phyloP scores from a whole-genome alignment of 1,140 invertebrate genomes.

The Drosophila littoralis region DNA sequence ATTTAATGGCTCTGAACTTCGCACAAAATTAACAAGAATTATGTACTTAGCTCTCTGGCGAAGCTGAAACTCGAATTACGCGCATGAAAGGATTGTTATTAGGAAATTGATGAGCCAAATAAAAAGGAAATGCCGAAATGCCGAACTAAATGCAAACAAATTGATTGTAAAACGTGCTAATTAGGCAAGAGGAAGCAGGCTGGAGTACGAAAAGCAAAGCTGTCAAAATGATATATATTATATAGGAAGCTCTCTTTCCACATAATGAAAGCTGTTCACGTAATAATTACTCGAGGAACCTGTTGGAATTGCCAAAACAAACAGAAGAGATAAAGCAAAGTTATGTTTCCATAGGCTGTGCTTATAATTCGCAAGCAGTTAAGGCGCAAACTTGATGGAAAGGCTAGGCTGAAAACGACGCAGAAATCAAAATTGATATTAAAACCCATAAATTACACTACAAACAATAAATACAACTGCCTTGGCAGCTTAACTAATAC shows the following conservation, averaged over 20 bases:
- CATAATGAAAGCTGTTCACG: neutral
- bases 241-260: no score
- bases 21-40: constrained; percentile 62
- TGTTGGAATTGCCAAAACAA: neutral
- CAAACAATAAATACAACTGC: no score
- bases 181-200: neutral
- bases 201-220: neutral
- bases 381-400: no score
- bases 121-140: constrained; percentile 25
- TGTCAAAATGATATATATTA: neutral
- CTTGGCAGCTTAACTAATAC: constrained; percentile 3
- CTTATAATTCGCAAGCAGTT: no score
- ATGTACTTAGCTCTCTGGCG: constrained; percentile 41
- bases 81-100: constrained; percentile 67
- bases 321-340: neutral
- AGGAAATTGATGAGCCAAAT: constrained; percentile 67
- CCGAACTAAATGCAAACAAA: constrained; percentile 2
- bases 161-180: constrained; percentile 19
- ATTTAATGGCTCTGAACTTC: constrained; percentile 36
- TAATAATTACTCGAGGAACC: neutral
- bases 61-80: constrained; percentile 32
- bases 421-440: no score
- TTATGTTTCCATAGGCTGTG: no score
- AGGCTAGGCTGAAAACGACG: no score
- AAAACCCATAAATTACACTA: no score